A percentile compares a stretch with the other conserved stretches of the same genome.
These are phyloP conservation scores for Diuraphis noxia DNA, from an alignment of 1,140 invertebrate species.

Conservation along the genomic window DNA sequence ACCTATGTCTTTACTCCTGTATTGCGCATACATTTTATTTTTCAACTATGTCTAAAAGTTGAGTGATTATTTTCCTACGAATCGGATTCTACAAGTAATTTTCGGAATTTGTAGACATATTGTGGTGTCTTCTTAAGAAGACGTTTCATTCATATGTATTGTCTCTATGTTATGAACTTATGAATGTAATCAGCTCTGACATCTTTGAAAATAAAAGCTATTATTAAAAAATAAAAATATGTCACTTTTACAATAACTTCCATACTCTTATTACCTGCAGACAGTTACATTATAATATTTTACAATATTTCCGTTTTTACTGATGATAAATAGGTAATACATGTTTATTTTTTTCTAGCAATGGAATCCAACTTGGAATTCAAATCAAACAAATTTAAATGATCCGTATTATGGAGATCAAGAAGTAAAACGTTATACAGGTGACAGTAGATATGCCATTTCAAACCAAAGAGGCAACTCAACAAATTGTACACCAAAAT, in stretches of 20 bases:
- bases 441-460: slow-evolving; percentile 28
- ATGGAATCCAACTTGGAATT: background rate
- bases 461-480: slow-evolving; percentile 55
- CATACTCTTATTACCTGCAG: background rate
- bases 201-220: background rate
- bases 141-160: too few species aligned
- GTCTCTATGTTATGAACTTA: too few species aligned
- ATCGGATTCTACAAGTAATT: too few species aligned
- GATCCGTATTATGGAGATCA: slow-evolving; percentile 14
- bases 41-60: too few species aligned
- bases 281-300: background rate
- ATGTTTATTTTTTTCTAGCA: background rate
- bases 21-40: too few species aligned
- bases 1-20: too few species aligned
- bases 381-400: background rate
- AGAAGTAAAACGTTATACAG: background rate
- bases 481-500: slow-evolving; percentile 72
- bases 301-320: background rate
- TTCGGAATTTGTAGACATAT: too few species aligned
- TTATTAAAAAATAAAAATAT: background rate
- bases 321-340: background rate
- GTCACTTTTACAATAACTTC: background rate
- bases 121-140: too few species aligned
- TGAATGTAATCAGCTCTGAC: background rate
- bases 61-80: too few species aligned